phyloP scores from a whole-genome alignment of 2,888 invertebrate species.

The Melanophora roralis region DNA sequence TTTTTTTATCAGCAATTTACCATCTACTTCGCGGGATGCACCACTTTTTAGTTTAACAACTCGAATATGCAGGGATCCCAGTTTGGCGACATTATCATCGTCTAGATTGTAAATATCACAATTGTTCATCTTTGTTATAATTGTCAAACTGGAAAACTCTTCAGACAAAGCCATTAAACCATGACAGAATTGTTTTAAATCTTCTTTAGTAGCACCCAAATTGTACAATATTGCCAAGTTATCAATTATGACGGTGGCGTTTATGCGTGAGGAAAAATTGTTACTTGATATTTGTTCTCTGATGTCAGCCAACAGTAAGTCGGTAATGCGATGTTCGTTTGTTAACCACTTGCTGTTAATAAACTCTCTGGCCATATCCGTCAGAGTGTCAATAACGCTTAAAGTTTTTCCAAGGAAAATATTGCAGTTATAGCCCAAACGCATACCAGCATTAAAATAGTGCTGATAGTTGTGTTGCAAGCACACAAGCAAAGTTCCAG shows the following conservation, averaged over 20 bases:
- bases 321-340: constrained; percentile 74
- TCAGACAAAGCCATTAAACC: constrained; percentile 68
- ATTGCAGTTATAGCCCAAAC: constrained; percentile 84
- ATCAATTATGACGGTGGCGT: constrained; percentile 82
- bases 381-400: constrained; percentile 79
- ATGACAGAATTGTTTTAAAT: constrained; percentile 70
- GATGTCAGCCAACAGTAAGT: constrained; percentile 68
- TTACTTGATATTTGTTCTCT: constrained; percentile 65
- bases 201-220: constrained; percentile 77
- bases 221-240: constrained; percentile 85
- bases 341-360: constrained; percentile 72
- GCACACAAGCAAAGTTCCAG: constrained; percentile 81
- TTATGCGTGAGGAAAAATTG: constrained; percentile 69
- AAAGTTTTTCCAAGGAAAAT: constrained; percentile 78
- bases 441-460: constrained; percentile 85
- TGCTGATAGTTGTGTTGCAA: constrained; percentile 85
- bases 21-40: constrained; percentile 85
- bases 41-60: constrained; percentile 85
- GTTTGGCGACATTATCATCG: constrained; percentile 81
- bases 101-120: constrained; percentile 80
- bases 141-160: constrained; percentile 76
- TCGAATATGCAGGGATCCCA: constrained; percentile 81
- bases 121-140: constrained; percentile 81
- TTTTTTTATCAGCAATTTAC: constrained; percentile 79
- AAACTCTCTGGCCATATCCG: constrained; percentile 77